A percentile compares a stretch with the other conserved stretches of the same genome.
Conservation (phyloP, 2,113 vertebrate genomes). For the Smithornis capensis region DNA sequence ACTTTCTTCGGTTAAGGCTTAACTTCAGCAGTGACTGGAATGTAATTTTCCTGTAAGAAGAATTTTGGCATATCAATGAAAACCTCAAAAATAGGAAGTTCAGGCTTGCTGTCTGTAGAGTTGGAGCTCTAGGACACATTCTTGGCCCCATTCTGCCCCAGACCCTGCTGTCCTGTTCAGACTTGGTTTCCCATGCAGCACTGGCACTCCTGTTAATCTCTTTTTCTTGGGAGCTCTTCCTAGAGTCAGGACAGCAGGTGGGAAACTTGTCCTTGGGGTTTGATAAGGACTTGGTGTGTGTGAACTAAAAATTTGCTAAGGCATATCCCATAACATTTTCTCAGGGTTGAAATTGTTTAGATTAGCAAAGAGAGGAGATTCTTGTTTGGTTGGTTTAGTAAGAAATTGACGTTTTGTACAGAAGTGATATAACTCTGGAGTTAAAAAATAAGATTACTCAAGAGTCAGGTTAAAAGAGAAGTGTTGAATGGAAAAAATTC, state of each 20-base stretch:
- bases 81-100: not conserved
- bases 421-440: not conserved
- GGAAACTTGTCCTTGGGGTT: not conserved
- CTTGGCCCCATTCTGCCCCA: not conserved
- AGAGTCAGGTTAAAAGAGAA: not conserved
- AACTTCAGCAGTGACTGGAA: not conserved
- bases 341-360: constrained; percentile 14
- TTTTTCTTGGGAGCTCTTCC: not conserved
- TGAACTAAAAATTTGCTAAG: not conserved
- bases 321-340: constrained; percentile 21
- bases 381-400: constrained; percentile 36
- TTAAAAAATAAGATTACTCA: not conserved
- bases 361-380: constrained; percentile 21
- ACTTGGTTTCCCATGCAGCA: not conserved
- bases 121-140: not conserved
- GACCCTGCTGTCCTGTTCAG: not conserved
- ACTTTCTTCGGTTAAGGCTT: not conserved
- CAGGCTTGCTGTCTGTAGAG: not conserved
- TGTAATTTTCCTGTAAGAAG: not conserved
- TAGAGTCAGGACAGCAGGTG: not conserved
- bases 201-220: not conserved
- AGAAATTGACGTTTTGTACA: constrained; percentile 3
- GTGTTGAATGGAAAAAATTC: not conserved
- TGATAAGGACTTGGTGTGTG: not conserved
- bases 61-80: not conserved